Conservation (phyloP, 1,140 invertebrate genomes). For the Drosophila murphyi region DNA sequence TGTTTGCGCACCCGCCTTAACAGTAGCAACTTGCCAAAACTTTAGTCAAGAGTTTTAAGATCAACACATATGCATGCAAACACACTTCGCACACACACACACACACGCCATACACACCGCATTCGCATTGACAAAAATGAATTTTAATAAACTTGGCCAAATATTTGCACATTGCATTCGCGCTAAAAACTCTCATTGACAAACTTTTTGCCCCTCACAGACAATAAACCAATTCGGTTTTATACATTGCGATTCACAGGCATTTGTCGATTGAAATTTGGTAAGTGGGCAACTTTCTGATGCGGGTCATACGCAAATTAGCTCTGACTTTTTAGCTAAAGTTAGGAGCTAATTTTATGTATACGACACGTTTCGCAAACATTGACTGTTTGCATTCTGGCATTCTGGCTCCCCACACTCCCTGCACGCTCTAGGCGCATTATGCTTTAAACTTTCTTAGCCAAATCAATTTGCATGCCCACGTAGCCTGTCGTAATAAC, state of each 20-base stretch:
- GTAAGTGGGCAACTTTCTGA: conserved; percentile 62
- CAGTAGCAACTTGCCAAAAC: conserved; percentile 76
- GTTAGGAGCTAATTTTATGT: conserved; percentile 69
- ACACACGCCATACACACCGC: conserved; percentile 3
- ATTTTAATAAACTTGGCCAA: conserved; percentile 81
- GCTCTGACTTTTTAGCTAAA: conserved; percentile 56
- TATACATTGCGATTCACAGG: conserved; percentile 43
- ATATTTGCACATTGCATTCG: conserved; percentile 77
- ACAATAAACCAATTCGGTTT: conserved; percentile 76
- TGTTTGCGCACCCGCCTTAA: conserved; percentile 67
- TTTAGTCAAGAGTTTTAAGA: conserved; percentile 76
- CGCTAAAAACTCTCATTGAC: conserved; percentile 79
- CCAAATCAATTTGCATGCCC: conserved; percentile 73
- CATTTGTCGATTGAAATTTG: conserved; percentile 67
- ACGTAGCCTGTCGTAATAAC: conserved; percentile 71
- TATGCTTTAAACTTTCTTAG: conserved; percentile 60
- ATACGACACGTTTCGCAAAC: conserved; percentile 55
- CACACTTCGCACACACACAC: conserved; percentile 7
- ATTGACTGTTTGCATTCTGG: conserved; percentile 42
- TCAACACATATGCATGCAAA: conserved; percentile 29
- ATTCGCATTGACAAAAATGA: conserved; percentile 71
- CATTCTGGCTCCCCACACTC: neutral
- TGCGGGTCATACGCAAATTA: conserved; percentile 75
- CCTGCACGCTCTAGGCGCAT: neutral
- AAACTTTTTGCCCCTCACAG: conserved; percentile 54